Evolutionary conservation across 2,113 vertebrate genomes (phyloP), one percentile per base, ranked within the genome.

Genomic region (Illadopsis cleaveri): DNA sequence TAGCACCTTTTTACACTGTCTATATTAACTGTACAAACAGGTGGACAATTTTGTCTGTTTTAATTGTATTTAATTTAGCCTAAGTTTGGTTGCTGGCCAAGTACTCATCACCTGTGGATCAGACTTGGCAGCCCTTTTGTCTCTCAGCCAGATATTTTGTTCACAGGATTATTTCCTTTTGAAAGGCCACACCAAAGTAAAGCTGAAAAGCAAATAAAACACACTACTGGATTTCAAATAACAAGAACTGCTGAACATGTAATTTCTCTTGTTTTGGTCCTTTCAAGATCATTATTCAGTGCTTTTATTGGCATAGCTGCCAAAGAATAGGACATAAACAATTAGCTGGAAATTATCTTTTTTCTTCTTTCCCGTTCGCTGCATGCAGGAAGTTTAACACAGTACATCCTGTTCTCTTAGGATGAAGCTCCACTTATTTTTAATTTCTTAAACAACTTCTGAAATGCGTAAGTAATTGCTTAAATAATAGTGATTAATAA

Each of bases 271-370:
- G 95, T 97, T 98, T 98, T 92, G 94, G 78, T 97, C 82, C 77
- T 96, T 93, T 91, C 80, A 72, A 64, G 83, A 80, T 92, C 66
- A 62, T 94, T 93, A 61, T 79, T 93, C 90, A 65, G 30, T 98
- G 97, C 94, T 98, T 98, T 97, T 97, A 91, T 95, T 98, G 98
- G 98, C 97, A 94, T 75, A 27, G 20, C 35, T 93, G 94, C 97
- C 94, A 93, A 96, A 95, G 86, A 93, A 60, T 86, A 94, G 79
- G 86, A 86, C 92, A 95, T 64, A 96, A 98, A 98, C 96, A 97
- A 92, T 95, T 96, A 91, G 30, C 38, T 94, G 87, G 83, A 96
- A 97, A 94, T 94, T 11, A 48, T 94, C 70, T 20, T 47, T 47
- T 37, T 38, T 37, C 19, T 30, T 48, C n/a, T 80, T 78, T 62